Evolutionary conservation across 2,888 invertebrate species (phyloP).

Genomic region (Scaptomyza tumidula): DNA sequence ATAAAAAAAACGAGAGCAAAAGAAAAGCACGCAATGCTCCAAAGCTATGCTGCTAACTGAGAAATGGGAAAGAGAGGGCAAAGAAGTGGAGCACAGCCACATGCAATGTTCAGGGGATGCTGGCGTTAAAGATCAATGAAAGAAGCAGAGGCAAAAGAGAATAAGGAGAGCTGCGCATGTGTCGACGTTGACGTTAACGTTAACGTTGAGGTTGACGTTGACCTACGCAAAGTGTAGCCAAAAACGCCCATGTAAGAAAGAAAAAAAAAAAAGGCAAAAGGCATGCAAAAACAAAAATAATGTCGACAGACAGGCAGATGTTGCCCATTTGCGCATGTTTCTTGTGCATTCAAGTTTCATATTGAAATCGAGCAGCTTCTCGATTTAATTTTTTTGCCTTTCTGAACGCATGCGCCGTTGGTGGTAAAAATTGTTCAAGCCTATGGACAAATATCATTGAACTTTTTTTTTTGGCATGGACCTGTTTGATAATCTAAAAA

Average conservation of each 20-base stretch:
- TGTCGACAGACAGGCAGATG: conserved; percentile 62
- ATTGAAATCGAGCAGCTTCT: conserved; percentile 66
- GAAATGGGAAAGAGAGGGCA: conserved; percentile 22
- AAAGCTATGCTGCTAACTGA: conserved; percentile 13
- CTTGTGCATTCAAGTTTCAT: conserved; percentile 37
- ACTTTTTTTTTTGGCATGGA: conserved; percentile 48
- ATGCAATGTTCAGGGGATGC: conserved; percentile 59
- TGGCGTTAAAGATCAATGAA: conserved; percentile 77
- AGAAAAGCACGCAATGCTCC: conserved; percentile 57
- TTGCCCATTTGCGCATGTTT: conserved; percentile 56
- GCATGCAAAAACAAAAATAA: conserved; percentile 57
- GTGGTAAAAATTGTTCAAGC: conserved; percentile 55
- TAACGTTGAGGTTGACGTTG: too few relatives aligned
- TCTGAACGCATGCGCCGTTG: conserved; percentile 73
- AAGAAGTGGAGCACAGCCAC: conserved; percentile 43
- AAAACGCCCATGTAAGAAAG: conserved; percentile 55
- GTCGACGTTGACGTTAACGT: conserved; percentile 57
- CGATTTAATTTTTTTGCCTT: conserved; percentile 22
- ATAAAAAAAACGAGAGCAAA: conserved; percentile 34
- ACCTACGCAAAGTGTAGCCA: conserved; percentile 80
- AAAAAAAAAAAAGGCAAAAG: conserved; percentile 45
- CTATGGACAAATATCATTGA: conserved; percentile 35
- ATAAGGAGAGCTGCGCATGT: conserved; percentile 64
- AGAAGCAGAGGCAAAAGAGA: conserved; percentile 39
- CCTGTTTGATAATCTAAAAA: conserved; percentile 44